Evolutionary conservation across 2,888 invertebrate species (phyloP).

Genomic region (Eupithecia vulgata): DNA sequence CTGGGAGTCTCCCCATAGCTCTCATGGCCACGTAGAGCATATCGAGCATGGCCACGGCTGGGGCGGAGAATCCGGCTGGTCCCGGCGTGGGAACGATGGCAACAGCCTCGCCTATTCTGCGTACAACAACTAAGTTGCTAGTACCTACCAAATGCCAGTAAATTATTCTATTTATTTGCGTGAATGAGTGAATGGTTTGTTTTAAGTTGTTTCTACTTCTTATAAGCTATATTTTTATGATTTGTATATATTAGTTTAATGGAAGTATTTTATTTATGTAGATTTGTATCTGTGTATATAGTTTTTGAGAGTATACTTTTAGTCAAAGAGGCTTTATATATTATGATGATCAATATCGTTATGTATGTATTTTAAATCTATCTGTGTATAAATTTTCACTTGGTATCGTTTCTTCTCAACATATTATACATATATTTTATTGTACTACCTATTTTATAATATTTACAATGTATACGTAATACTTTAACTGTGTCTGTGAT

Average conservation of each 20-base stretch:
- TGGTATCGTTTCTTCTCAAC: slow-evolving; percentile 4
- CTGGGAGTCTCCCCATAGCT: slow-evolving; percentile 52
- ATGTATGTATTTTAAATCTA: slow-evolving; percentile 21
- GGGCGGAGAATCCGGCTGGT: slow-evolving; percentile 70
- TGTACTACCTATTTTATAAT: slow-evolving; percentile 23
- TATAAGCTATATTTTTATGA: background rate
- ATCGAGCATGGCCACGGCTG: slow-evolving; percentile 66
- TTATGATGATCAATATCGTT: slow-evolving; percentile 29
- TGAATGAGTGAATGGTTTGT: slow-evolving; percentile 51
- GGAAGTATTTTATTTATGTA: slow-evolving; percentile 42
- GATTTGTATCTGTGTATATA: slow-evolving; percentile 40
- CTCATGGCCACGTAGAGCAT: slow-evolving; percentile 51
- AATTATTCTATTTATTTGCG: slow-evolving; percentile 48
- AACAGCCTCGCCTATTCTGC: slow-evolving; percentile 73
- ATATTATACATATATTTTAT: slow-evolving; percentile 29
- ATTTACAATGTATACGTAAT: slow-evolving; percentile 45
- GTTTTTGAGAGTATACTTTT: slow-evolving; percentile 25
- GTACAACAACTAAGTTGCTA: slow-evolving; percentile 60
- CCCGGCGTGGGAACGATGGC: slow-evolving; percentile 71
- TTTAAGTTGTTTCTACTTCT: slow-evolving; percentile 44
- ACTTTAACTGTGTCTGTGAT: slow-evolving; percentile 43
- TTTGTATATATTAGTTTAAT: slow-evolving; percentile 43
- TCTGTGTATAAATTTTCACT: background rate
- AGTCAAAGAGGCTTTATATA: slow-evolving; percentile 34
- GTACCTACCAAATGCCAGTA: slow-evolving; percentile 56